A percentile compares a stretch with the other conserved stretches of the same genome.
Conservation (phyloP, 2,797 vertebrate species). For the Rhadinocentrus ornatus region DNA sequence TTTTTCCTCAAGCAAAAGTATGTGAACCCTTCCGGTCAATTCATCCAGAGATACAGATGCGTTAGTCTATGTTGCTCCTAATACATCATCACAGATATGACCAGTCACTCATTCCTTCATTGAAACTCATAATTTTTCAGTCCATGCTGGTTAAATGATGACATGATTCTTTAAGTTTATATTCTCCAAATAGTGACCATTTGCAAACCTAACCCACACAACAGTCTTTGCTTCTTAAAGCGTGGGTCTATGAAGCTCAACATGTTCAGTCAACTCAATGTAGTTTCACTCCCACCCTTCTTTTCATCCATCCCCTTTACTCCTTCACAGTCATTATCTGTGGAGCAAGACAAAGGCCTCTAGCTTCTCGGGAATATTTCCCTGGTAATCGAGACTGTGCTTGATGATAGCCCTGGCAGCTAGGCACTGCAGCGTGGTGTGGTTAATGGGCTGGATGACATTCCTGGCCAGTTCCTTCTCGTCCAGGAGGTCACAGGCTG, state of each 20-base stretch:
- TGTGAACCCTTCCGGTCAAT: constrained; percentile 60
- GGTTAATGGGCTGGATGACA: constrained; percentile 97
- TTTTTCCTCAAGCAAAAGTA: constrained; percentile 59
- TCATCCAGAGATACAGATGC: constrained; percentile 53
- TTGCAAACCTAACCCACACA: constrained; percentile 44
- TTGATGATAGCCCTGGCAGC: constrained; percentile 94
- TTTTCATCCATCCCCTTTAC: constrained; percentile 4
- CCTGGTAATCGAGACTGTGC: constrained; percentile 89
- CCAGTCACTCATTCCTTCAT: constrained; percentile 14
- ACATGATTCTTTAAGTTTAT: constrained; percentile 24
- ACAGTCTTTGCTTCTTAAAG: constrained; percentile 32
- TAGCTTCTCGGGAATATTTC: constrained; percentile 95
- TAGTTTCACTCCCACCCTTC: background rate
- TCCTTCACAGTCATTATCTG: constrained; percentile 86
- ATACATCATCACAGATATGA: constrained; percentile 26
- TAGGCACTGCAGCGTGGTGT: constrained; percentile 98
- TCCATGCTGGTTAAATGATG: constrained; percentile 38
- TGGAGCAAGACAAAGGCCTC: constrained; percentile 97
- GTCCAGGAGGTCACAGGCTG: constrained; percentile 94
- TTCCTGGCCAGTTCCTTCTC: constrained; percentile 97
- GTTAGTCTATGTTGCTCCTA: constrained; percentile 55
- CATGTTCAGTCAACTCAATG: constrained; percentile 15
- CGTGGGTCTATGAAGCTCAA: constrained; percentile 17
- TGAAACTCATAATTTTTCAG: constrained; percentile 17
- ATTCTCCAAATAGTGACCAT: constrained; percentile 37